Evolutionary conservation across 2,888 invertebrate species (phyloP).

Genomic region (Leucophenga montana): DNA sequence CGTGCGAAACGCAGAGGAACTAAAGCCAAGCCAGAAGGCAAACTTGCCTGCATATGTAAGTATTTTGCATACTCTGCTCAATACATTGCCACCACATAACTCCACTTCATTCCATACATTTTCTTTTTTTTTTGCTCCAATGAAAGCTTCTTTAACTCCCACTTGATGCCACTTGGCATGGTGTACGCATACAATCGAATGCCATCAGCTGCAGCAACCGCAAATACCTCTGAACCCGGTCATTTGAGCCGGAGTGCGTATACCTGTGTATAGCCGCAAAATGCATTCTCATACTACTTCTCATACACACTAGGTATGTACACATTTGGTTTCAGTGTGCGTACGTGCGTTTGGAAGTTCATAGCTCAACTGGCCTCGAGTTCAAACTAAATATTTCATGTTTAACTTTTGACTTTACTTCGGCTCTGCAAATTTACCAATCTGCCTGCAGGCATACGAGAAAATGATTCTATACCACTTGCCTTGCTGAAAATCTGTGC

Average conservation of each 20-base stretch:
- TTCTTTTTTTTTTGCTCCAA: too few species aligned
- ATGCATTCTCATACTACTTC: conserved; percentile 2
- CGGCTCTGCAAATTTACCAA: conserved; percentile 3
- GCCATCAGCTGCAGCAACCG: conserved; percentile 18
- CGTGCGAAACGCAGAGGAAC: conserved; percentile 5
- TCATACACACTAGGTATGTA: background rate
- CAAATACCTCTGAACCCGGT: conserved; percentile 12
- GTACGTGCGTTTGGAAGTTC: background rate
- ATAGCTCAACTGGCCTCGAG: conserved; percentile 5
- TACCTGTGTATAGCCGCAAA: conserved; percentile 12
- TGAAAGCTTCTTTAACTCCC: too few species aligned
- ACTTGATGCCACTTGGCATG: background rate
- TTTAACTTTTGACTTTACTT: conserved; percentile 23
- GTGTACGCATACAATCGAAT: background rate
- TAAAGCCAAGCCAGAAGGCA: background rate
- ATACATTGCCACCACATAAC: background rate
- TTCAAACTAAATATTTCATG: conserved; percentile 14
- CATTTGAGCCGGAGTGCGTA: conserved; percentile 11
- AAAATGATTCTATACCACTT: background rate
- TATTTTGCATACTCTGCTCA: background rate
- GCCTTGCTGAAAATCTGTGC: too few species aligned
- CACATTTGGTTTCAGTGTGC: background rate
- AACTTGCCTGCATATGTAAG: background rate
- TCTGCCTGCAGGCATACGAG: conserved; percentile 29
- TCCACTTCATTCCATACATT: background rate